Evolutionary conservation across 2,797 vertebrate genomes (phyloP).

Genomic region (Periophthalmus magnuspinnatus): DNA sequence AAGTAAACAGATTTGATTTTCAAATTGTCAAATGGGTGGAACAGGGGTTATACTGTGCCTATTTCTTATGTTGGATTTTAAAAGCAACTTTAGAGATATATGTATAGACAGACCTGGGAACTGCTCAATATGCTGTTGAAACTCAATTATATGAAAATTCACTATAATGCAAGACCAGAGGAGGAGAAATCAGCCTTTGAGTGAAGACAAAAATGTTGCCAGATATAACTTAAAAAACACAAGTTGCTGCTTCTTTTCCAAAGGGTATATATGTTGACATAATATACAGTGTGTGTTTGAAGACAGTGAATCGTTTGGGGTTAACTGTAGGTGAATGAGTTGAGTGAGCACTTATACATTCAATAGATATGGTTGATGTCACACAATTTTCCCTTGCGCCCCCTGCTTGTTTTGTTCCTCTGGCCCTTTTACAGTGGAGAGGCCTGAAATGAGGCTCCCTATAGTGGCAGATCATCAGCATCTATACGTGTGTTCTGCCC

Average conservation of each 20-base stretch:
- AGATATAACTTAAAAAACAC: neutral
- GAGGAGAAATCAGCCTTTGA: too few relatives aligned
- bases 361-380: conserved; percentile 1
- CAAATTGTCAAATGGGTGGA: too few relatives aligned
- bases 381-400: conserved; percentile 18
- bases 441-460: conserved; percentile 46
- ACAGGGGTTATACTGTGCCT: too few relatives aligned
- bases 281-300: neutral
- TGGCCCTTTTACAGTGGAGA: conserved; percentile 4
- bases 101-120: too few relatives aligned
- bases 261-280: too few relatives aligned
- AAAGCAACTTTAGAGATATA: too few relatives aligned
- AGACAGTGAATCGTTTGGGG: neutral
- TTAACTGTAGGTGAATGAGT: neutral
- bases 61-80: too few relatives aligned
- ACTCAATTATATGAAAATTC: too few relatives aligned
- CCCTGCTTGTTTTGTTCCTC: conserved; percentile 43
- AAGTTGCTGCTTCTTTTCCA: neutral
- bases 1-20: too few relatives aligned
- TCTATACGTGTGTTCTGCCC: conserved; percentile 44
- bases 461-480: conserved; percentile 59
- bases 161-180: too few relatives aligned
- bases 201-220: too few relatives aligned
- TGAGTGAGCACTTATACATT: neutral
- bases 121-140: too few relatives aligned